Evolutionary conservation across 1,140 invertebrate genomes (phyloP).

Genomic region (Neotoxoptera formosana): DNA sequence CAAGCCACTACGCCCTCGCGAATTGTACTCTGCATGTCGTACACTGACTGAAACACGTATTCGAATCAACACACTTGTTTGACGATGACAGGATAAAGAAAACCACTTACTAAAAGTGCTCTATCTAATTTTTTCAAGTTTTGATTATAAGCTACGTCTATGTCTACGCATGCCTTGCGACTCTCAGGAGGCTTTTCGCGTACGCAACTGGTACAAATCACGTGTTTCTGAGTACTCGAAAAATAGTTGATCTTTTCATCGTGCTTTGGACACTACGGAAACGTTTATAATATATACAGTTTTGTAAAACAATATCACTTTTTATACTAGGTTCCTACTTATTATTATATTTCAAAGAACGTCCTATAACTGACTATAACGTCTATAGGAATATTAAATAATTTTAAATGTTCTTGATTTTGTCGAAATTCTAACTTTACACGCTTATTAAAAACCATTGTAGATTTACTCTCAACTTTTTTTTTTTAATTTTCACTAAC

Average conservation of each 20-base stretch:
- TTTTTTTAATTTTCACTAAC: too few relatives aligned
- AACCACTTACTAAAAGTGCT: constrained; percentile 65
- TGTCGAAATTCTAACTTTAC: too few relatives aligned
- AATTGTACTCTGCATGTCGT: constrained; percentile 71
- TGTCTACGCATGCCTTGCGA: constrained; percentile 73
- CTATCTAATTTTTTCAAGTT: constrained; percentile 73
- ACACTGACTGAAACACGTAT: constrained; percentile 65
- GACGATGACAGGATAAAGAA: neutral
- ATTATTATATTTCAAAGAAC: neutral
- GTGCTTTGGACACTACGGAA: constrained; percentile 70
- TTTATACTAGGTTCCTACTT: neutral
- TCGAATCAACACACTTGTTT: neutral
- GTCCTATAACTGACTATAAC: too few relatives aligned
- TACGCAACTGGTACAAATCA: constrained; percentile 77
- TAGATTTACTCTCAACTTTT: too few relatives aligned
- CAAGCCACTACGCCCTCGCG: constrained; percentile 71
- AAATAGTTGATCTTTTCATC: constrained; percentile 78
- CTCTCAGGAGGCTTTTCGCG: constrained; percentile 72
- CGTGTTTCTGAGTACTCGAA: constrained; percentile 72
- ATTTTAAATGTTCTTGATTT: too few relatives aligned
- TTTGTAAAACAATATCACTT: neutral
- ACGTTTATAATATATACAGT: constrained; percentile 39
- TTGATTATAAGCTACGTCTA: constrained; percentile 76
- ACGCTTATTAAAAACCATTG: too few relatives aligned
- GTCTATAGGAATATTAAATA: neutral